These are phyloP conservation scores for Cassiopea andromeda DNA, from an alignment of 30 jellyfish, hydroid and myxozoan genomes.

Conservation along the genomic window DNA sequence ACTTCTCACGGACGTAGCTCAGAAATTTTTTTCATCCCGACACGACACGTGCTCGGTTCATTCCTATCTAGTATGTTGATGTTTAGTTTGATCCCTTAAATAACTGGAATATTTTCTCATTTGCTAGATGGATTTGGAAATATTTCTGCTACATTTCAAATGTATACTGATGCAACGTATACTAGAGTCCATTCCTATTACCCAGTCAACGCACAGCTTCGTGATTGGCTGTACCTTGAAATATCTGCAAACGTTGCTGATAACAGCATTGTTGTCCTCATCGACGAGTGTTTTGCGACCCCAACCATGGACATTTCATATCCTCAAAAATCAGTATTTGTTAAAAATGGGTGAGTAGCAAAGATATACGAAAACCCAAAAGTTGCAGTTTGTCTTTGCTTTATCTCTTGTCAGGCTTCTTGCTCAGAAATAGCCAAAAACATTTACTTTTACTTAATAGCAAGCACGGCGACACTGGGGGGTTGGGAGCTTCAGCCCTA, in stretches of 20 bases:
- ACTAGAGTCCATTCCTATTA: slow-evolving; percentile 16
- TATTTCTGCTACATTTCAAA: slow-evolving; percentile 12
- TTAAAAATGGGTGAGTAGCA: slow-evolving; percentile 15
- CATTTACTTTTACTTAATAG: no score
- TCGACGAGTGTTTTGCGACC: slow-evolving; percentile 34
- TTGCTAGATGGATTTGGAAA: slow-evolving; percentile 42
- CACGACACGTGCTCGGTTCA: no score
- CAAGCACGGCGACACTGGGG: no score
- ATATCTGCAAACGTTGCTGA: slow-evolving; percentile 20
- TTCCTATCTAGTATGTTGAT: not conserved
- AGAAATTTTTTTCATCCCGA: no score
- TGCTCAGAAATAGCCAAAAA: no score
- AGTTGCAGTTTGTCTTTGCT: no score
- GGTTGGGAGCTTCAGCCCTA: no score
- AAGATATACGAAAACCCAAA: no score
- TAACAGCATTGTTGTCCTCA: slow-evolving; percentile 9
- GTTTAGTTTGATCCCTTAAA: not conserved
- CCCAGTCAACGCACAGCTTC: slow-evolving; percentile 31
- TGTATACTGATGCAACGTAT: slow-evolving; percentile 23
- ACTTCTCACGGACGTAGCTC: no score
- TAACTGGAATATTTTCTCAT: not conserved
- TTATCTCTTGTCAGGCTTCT: no score
- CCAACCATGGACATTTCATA: slow-evolving; percentile 26
- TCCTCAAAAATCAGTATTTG: slow-evolving; percentile 3
- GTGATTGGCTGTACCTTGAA: slow-evolving; percentile 36